Conservation (phyloP, 1,140 invertebrate genomes). For the Octopus sinensis region DNA sequence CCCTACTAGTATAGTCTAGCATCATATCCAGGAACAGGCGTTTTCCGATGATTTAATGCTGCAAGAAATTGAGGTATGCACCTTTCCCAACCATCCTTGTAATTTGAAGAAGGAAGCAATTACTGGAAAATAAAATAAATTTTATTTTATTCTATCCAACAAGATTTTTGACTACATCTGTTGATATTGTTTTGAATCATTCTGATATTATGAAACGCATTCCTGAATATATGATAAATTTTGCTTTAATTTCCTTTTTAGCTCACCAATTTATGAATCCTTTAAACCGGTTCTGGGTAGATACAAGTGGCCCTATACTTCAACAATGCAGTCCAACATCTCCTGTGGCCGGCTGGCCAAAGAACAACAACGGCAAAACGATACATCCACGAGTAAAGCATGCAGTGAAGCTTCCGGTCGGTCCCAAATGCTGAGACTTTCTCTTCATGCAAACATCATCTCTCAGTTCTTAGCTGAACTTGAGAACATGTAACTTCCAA, state of each 20-base stretch:
- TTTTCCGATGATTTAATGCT: too few species aligned
- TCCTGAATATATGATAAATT: too few species aligned
- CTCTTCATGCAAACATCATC: not conserved
- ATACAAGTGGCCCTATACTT: not conserved
- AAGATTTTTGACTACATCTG: too few species aligned
- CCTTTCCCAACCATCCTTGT: too few species aligned
- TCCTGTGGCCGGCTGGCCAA: not conserved
- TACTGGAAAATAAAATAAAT: too few species aligned
- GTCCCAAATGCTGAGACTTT: not conserved
- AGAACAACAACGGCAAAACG: not conserved
- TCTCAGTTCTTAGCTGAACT: not conserved
- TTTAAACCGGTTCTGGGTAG: not conserved
- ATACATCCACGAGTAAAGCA: not conserved
- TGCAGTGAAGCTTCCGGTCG: not conserved
- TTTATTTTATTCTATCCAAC: too few species aligned
- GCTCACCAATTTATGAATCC: not conserved
- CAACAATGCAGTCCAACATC: not conserved
- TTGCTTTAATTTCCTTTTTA: not conserved
- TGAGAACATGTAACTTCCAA: not conserved
- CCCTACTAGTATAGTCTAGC: too few species aligned
- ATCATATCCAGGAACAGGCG: too few species aligned
- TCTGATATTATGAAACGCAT: too few species aligned
- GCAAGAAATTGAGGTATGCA: too few species aligned
- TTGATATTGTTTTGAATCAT: too few species aligned
- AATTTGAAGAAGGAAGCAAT: too few species aligned